Evolutionary conservation across 2,113 vertebrate genomes (phyloP).

Genomic region (Cephalopterus ornatus): DNA sequence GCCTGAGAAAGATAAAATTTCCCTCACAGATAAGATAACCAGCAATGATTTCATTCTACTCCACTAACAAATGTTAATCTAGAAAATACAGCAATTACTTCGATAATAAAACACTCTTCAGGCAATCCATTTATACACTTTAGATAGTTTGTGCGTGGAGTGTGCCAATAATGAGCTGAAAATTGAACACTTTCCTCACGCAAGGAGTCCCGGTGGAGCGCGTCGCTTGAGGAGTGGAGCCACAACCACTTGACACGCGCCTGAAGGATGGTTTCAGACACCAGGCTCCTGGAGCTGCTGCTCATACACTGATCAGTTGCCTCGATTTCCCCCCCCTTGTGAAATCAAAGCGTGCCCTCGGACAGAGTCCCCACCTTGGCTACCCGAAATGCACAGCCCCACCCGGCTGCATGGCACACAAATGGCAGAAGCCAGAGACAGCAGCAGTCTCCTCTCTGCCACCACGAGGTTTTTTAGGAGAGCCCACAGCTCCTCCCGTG

Average conservation of each 20-base stretch:
- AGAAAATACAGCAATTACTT: slow-evolving; percentile 18
- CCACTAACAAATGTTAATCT: background rate
- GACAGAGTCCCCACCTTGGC: background rate
- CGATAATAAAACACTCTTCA: background rate
- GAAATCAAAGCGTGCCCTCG: fast-evolving
- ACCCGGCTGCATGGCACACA: background rate
- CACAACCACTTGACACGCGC: fast-evolving
- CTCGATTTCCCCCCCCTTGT: fast-evolving
- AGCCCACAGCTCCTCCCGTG: background rate
- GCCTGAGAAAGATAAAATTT: slow-evolving; percentile 16
- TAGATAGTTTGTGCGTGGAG: background rate
- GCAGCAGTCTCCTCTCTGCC: background rate
- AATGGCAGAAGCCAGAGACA: fast-evolving
- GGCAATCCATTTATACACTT: background rate
- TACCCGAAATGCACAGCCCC: fast-evolving
- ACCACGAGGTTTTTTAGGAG: fast-evolving
- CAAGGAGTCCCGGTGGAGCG: fast-evolving
- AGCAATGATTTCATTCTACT: background rate
- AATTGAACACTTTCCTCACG: fast-evolving
- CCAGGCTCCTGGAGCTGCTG: background rate
- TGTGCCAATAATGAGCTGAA: background rate
- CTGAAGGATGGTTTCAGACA: background rate
- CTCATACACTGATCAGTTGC: fast-evolving
- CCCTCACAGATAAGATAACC: background rate
- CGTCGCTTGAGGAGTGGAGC: background rate